Percentiles rank a stretch among this genome's conserved stretches.
Evolutionary conservation across 2,797 vertebrate species (phyloP).

Genomic region (Epinephelus malabaricus): DNA sequence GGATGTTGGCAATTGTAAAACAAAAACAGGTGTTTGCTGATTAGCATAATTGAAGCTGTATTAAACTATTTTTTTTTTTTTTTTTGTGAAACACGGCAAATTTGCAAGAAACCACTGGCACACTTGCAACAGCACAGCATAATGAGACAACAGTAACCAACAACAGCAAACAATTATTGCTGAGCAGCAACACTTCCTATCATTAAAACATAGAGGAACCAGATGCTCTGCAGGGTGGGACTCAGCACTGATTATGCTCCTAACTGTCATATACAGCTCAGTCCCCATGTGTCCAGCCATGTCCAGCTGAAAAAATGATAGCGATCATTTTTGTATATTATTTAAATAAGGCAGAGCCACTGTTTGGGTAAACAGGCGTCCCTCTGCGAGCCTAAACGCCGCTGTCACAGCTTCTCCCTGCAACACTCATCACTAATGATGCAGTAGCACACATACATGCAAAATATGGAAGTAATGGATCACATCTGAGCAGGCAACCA

Average conservation of each 20-base stretch:
- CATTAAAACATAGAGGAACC: slow-evolving; percentile 85
- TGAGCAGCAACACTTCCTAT: slow-evolving; percentile 78
- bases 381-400: slow-evolving; percentile 43
- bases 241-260: slow-evolving; percentile 53
- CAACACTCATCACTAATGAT: slow-evolving; percentile 8
- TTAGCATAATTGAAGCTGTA: too few relatives aligned
- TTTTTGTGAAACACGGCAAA: neutral
- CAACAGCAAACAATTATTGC: slow-evolving; percentile 72
- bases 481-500: too few relatives aligned
- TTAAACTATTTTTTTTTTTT: too few relatives aligned
- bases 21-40: too few relatives aligned
- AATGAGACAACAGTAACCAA: slow-evolving; percentile 85
- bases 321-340: slow-evolving; percentile 51
- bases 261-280: slow-evolving; percentile 5
- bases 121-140: slow-evolving; percentile 73
- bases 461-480: too few relatives aligned
- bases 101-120: slow-evolving; percentile 83
- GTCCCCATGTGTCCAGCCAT: slow-evolving; percentile 31
- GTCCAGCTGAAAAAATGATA: slow-evolving; percentile 51
- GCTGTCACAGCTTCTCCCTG: slow-evolving; percentile 36
- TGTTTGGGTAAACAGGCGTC: slow-evolving; percentile 32
- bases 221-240: slow-evolving; percentile 89
- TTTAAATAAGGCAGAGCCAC: slow-evolving; percentile 44
- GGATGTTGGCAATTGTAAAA: too few relatives aligned
- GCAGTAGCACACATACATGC: neutral